A percentile compares a stretch with the other conserved stretches of the same genome.
These are phyloP conservation scores for Paracyclopina nana DNA, from an alignment of 1,140 invertebrate genomes.

Conservation along the genomic window DNA sequence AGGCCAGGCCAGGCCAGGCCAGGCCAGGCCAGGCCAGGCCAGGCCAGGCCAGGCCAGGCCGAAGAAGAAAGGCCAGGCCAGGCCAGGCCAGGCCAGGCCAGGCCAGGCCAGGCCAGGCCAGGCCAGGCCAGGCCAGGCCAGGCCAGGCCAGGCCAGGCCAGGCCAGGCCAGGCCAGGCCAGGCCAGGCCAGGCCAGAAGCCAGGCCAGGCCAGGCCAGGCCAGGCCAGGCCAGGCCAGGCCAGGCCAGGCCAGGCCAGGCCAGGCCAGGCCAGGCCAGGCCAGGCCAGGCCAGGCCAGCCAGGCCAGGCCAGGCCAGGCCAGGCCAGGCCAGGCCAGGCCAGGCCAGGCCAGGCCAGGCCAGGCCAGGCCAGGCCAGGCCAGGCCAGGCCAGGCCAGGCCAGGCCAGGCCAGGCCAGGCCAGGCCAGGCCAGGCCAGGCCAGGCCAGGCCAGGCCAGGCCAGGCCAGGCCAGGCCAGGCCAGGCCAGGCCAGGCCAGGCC, in stretches of 20 bases:
- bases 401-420: conserved; percentile 17
- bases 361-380: conserved; percentile 16
- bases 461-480: conserved; percentile 19
- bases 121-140: conserved; percentile 19
- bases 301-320: too few relatives aligned
- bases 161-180: conserved; percentile 17
- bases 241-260: conserved; percentile 21
- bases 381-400: conserved; percentile 17
- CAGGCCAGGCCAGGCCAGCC: conserved; percentile 21
- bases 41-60: conserved; percentile 18
- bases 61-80: conserved; percentile 14
- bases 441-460: conserved; percentile 19
- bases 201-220: conserved; percentile 18
- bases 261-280: conserved; percentile 19
- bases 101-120: conserved; percentile 20
- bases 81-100: conserved; percentile 16
- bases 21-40: conserved; percentile 9
- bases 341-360: conserved; percentile 16
- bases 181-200: too few relatives aligned
- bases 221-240: conserved; percentile 20
- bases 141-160: conserved; percentile 19
- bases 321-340: conserved; percentile 19
- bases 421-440: conserved; percentile 20
- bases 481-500: conserved; percentile 19
- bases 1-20: conserved; percentile 13